Evolutionary conservation across 2,797 vertebrate species (phyloP), one percentile per base, ranked within the genome.

Genomic region (Microhierax caerulescens): DNA sequence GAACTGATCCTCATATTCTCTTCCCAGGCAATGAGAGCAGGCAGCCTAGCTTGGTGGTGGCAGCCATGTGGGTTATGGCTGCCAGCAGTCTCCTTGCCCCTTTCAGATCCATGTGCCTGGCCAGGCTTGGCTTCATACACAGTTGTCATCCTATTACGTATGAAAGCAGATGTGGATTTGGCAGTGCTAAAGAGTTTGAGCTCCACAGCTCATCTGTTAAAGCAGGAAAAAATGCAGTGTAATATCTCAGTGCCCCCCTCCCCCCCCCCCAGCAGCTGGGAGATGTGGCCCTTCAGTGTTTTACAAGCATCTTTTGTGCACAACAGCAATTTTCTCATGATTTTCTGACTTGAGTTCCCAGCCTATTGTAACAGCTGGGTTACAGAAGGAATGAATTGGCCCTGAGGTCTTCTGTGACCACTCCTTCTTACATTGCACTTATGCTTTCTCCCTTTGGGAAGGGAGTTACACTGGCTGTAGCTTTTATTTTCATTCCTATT

Each of bases 401-500:
- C 86, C 69, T 63, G 56, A 94, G 83, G 89, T 94, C 96, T 95
- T 77, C 69, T 60, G 74, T 75, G 85, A 82, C 91, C 81, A 91
- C 87, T 93, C 81, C 95, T 86, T 63, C 90, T 87, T 88, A 85
- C 85, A 69, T 25, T 92, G 93, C 94, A 94, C 94, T 96, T 91
- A 68, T 94, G 94, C 78, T 75, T 91, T 68, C 70, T 95, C 90
- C 56, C 76, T 92, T 96, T 95, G 88, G 75, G 95, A 91, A 92
- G 59, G 67, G 85, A 96, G 76, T 95, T 92, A 91, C 39, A 68
- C 80, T 77, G 90, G 82, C 82, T 93, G 91, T 74, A 94, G 95
- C 89, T 97, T 96, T 96, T 94, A 94, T 97, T 93, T 96, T 91
- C 85, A 68, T 97, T 95, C 83, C 88, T 85, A 87, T 96, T 95